Percentiles rank a stretch among this genome's conserved stretches.
phyloP scores from a whole-genome alignment of 2,797 vertebrate genomes.

The Chloroceryle inda region DNA sequence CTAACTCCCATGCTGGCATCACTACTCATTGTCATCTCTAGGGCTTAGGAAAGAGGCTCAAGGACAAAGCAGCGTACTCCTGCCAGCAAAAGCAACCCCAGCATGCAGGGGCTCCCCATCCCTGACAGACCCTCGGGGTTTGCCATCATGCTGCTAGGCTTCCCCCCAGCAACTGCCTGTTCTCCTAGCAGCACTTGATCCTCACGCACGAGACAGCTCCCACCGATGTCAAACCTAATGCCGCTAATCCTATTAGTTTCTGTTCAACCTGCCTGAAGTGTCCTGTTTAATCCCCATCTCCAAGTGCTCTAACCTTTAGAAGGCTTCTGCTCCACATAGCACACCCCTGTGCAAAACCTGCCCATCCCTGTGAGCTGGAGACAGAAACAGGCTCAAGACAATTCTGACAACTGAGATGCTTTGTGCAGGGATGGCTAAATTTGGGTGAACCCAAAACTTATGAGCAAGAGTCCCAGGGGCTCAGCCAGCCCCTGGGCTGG shows the following conservation, averaged over 20 bases:
- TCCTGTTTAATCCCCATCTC: background rate
- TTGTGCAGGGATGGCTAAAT: background rate
- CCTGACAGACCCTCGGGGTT: accelerated
- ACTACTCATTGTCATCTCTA: accelerated
- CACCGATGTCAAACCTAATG: background rate
- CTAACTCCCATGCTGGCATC: accelerated
- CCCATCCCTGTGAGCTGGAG: background rate
- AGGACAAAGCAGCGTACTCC: background rate
- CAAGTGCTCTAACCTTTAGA: background rate
- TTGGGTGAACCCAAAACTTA: background rate
- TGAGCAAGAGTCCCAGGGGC: background rate
- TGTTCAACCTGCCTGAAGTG: background rate
- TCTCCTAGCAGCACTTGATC: background rate
- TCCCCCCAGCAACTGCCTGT: background rate
- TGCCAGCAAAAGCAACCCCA: accelerated
- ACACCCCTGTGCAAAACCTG: background rate
- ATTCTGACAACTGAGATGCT: accelerated
- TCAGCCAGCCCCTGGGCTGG: background rate
- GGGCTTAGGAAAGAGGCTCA: background rate
- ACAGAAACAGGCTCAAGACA: background rate
- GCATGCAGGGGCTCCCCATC: accelerated
- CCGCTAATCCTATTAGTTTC: background rate
- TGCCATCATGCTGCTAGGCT: background rate
- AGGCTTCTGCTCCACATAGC: background rate
- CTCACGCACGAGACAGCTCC: accelerated